Conservation (phyloP, 2,797 vertebrate species). For the Thamnophis elegans region DNA sequence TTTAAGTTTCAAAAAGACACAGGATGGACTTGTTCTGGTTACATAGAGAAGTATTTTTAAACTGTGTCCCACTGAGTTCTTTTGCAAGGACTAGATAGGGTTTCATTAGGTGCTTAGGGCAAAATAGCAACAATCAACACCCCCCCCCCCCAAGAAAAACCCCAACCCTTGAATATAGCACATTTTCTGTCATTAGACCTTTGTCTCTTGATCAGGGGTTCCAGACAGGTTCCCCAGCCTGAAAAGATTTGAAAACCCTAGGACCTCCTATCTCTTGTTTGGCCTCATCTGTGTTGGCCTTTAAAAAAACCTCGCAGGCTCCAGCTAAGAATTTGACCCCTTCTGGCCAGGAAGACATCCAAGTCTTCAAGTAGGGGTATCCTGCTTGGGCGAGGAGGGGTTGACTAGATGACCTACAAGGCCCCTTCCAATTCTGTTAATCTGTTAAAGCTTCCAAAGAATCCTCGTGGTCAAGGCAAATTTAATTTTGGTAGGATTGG, state of each 20-base stretch:
- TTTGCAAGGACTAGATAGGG: neutral
- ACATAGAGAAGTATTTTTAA: neutral
- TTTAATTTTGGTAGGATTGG: neutral
- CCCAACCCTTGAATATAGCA: neutral
- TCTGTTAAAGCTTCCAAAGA: neutral
- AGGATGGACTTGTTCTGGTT: neutral
- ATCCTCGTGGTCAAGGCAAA: neutral
- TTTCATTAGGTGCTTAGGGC: neutral
- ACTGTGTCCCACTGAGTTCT: neutral
- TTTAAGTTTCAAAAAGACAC: neutral
- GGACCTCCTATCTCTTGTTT: neutral
- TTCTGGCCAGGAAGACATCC: neutral
- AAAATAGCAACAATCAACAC: neutral
- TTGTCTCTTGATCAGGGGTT: neutral
- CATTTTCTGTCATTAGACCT: neutral
- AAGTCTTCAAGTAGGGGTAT: too few relatives aligned
- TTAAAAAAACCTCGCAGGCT: neutral
- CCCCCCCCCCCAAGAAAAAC: neutral
- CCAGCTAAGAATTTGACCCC: neutral
- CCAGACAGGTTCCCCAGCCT: neutral
- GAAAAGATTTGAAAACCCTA: neutral
- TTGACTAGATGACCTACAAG: too few relatives aligned
- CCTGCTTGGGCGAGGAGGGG: too few relatives aligned
- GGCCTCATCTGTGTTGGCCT: neutral
- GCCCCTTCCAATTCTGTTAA: too few relatives aligned